Evolutionary conservation across 2,113 vertebrate genomes (phyloP).

Genomic region (Brachyistius frenatus): DNA sequence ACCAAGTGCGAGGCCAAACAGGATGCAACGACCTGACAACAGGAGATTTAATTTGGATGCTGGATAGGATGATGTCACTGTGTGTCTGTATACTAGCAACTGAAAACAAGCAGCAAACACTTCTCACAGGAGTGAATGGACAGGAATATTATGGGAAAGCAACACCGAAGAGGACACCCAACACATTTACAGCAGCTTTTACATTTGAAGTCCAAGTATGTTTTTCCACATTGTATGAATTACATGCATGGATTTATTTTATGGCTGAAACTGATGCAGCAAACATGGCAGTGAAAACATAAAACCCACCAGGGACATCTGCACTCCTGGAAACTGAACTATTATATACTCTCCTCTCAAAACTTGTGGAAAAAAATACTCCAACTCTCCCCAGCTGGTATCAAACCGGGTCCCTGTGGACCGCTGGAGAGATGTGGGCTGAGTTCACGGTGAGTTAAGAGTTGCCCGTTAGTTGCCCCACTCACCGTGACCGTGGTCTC

Average conservation of each 20-base stretch:
- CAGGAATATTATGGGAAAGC: neutral
- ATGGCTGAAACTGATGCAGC: neutral
- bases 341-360: too few relatives aligned
- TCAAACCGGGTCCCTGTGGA: constrained; percentile 3
- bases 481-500: constrained; percentile 91
- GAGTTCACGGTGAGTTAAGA: constrained; percentile 28
- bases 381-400: neutral
- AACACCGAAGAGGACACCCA: constrained; percentile 7
- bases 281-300: neutral
- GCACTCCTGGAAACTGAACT: neutral
- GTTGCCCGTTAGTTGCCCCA: constrained; percentile 49
- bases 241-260: neutral
- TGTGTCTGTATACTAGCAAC: constrained; percentile 35
- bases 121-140: neutral
- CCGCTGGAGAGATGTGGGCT: neutral
- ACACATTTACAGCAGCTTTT: neutral
- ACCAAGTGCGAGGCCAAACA: constrained; percentile 2
- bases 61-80: constrained; percentile 50
- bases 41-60: constrained; percentile 31
- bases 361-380: too few relatives aligned
- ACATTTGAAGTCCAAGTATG: too few relatives aligned
- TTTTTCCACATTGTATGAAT: too few relatives aligned
- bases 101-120: constrained; percentile 32
- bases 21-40: constrained; percentile 33
- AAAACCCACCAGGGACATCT: neutral